Base-by-base conservation (phyloP, 1,140 invertebrate species). In the Drosophila biarmipes region DNA sequence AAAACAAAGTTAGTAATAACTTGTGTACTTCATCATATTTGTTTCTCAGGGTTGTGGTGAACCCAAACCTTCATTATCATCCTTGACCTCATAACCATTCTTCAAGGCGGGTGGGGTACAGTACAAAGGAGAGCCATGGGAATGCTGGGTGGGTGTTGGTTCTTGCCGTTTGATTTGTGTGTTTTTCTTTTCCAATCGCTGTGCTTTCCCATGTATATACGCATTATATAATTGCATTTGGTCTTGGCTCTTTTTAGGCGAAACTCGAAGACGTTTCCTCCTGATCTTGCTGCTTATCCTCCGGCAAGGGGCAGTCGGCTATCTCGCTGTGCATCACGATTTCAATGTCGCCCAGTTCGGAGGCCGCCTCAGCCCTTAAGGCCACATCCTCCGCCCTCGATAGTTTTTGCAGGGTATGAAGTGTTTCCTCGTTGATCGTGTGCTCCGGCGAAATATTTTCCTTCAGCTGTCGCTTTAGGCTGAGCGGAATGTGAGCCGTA, bases 401-500 rank as follows among this genome's bases (percentile, higher is more conserved):
- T 3, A 91, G 37, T 48, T 91, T 91, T 21, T 91, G 85, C 12
- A 91, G 43, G 21, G 74, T 73, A 21, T 90, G 87, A 42, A 92
- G 49, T n/a, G 87, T 92, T 35, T 91, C 90, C 69, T 91, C 89
- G 7, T 90, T 91, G 8, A 92, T 91, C 31, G 91, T 92, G 43
- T 92, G 91, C 56, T 92, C 90, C 14, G 91, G 91, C 34, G 91
- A 92, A 21, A 92, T 91, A 61, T 92, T 92, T 67, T 92, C 91
- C 54, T 92, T 92, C 5, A 92, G 77, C 57, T 92, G 89, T 42
- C 80, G 76, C 58, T 92, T 92, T 14, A 92, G 53, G 29, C 85
- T 87, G 38, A 57, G 64, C 27, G 90, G 82, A 72, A 92, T 86
- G 27, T 84, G 71, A 19, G 80, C 59, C 2, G 78, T 67, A 62